A percentile compares a stretch with the other conserved stretches of the same genome.
These are phyloP conservation scores for Crypturellus undulatus DNA, from an alignment of 2,113 vertebrate genomes.

Conservation along the genomic window DNA sequence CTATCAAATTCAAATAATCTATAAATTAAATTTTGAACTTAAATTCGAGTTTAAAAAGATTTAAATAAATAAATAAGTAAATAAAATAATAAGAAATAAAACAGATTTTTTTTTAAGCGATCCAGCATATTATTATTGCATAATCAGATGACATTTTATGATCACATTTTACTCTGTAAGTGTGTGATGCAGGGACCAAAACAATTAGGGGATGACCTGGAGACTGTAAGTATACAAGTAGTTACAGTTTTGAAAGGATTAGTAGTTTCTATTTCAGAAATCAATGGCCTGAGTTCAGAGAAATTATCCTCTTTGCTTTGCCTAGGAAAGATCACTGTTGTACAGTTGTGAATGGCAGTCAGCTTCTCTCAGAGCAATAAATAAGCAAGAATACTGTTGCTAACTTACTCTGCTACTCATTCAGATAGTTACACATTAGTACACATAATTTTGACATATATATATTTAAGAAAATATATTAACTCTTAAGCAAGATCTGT, in stretches of 20 bases:
- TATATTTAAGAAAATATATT: background rate
- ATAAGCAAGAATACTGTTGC: background rate
- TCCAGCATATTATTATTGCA: background rate
- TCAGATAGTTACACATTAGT: background rate
- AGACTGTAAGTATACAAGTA: background rate
- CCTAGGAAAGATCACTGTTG: background rate
- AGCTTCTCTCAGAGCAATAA: background rate
- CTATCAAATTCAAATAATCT: background rate
- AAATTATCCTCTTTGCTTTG: background rate
- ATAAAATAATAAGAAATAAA: too few relatives aligned
- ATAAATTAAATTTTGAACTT: too few relatives aligned
- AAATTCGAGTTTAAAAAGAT: too few relatives aligned
- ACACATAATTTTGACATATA: background rate
- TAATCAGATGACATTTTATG: background rate
- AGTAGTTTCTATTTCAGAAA: background rate
- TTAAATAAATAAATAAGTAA: too few relatives aligned
- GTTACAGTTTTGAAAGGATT: background rate
- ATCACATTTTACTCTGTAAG: background rate
- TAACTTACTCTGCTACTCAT: background rate
- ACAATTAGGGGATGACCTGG: fast-evolving
- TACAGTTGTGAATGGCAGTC: background rate
- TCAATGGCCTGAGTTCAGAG: background rate
- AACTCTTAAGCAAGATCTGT: background rate
- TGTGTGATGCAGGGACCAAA: background rate
- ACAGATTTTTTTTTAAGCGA: too few relatives aligned